Evolutionary conservation across 2,888 invertebrate genomes (phyloP).

Genomic region (Sialis lutaria): DNA sequence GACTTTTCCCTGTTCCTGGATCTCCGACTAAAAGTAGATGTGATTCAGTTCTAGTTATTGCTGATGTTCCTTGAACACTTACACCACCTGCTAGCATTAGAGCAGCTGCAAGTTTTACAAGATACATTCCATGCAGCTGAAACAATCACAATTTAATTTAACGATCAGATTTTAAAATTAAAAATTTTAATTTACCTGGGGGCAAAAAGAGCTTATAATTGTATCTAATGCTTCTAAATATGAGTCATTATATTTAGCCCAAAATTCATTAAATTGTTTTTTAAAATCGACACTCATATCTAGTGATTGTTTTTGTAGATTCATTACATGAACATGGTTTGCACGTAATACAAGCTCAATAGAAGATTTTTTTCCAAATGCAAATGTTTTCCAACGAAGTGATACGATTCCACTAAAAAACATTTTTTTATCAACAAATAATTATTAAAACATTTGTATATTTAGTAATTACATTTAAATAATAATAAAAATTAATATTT

Average conservation of each 20-base stretch:
- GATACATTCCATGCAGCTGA: constrained; percentile 72
- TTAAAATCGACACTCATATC: constrained; percentile 44
- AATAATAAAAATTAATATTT: neutral
- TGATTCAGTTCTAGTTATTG: constrained; percentile 51
- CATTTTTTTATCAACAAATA: neutral
- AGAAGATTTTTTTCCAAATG: constrained; percentile 40
- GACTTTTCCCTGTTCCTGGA: constrained; percentile 80
- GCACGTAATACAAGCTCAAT: constrained; percentile 54
- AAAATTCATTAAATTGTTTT: constrained; percentile 53
- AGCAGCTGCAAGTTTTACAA: constrained; percentile 71
- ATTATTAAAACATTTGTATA: too few species aligned
- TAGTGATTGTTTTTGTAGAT: constrained; percentile 25
- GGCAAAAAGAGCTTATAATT: constrained; percentile 65
- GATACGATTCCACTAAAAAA: constrained; percentile 53
- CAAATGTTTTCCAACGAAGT: constrained; percentile 50
- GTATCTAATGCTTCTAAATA: constrained; percentile 58
- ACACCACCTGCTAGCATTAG: constrained; percentile 44
- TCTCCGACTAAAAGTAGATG: constrained; percentile 79
- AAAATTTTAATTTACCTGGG: constrained; percentile 38
- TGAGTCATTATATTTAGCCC: constrained; percentile 41
- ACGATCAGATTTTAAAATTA: neutral
- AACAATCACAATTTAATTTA: constrained; percentile 15
- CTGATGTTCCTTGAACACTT: constrained; percentile 25
- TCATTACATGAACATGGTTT: constrained; percentile 51
- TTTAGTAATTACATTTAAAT: neutral